Evolutionary conservation across 2,888 invertebrate genomes (phyloP).

Genomic region (Drosophila dives): DNA sequence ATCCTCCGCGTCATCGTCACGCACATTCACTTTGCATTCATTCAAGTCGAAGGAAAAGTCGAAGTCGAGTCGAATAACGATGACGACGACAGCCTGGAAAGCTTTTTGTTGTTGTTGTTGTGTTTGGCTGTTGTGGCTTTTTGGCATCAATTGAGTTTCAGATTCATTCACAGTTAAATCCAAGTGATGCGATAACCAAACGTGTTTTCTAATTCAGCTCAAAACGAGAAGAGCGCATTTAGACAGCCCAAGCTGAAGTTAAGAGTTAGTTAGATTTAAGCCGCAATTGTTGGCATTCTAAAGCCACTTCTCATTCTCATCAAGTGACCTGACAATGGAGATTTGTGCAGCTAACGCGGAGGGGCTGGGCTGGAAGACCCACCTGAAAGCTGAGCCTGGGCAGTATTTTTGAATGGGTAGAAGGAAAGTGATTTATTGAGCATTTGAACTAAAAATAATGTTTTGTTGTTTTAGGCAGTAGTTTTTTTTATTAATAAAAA

Average conservation of each 20-base stretch:
- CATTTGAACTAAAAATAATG: background rate
- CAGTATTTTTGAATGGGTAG: background rate
- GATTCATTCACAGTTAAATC: conserved; percentile 56
- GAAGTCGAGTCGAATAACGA: conserved; percentile 24
- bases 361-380: background rate
- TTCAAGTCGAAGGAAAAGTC: conserved; percentile 51
- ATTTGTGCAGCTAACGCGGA: background rate
- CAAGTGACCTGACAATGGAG: background rate
- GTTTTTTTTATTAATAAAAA: background rate
- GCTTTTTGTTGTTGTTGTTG: conserved; percentile 38
- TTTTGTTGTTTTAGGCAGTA: background rate
- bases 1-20: conserved; percentile 66
- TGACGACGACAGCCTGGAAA: conserved; percentile 38
- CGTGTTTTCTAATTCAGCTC: conserved; percentile 45
- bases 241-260: conserved; percentile 28
- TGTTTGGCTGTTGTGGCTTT: conserved; percentile 28
- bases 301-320: conserved; percentile 27
- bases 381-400: conserved; percentile 2
- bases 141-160: conserved; percentile 65
- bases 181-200: conserved; percentile 40
- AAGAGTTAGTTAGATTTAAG: conserved; percentile 28
- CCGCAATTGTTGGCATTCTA: conserved; percentile 19
- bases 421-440: background rate
- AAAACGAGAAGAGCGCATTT: conserved; percentile 16
- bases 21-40: conserved; percentile 80